Conservation (phyloP, 2,888 invertebrate species). For the Diaprepes abbreviatus region DNA sequence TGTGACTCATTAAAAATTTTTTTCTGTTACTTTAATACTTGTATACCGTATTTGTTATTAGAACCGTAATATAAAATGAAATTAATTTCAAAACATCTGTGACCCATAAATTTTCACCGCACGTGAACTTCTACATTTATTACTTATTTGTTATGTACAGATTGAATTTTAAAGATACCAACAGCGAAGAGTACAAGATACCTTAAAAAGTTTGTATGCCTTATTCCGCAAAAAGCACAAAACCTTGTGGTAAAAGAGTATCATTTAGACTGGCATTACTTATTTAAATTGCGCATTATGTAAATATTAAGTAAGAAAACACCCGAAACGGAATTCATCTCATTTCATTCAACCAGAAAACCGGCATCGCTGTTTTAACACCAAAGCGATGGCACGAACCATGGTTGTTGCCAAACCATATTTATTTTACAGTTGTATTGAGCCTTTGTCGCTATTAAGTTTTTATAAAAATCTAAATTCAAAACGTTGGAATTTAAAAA, state of each 20-base stretch:
- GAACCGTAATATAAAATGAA: too few relatives aligned
- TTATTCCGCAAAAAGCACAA: too few relatives aligned
- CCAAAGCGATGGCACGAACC: slow-evolving; percentile 6
- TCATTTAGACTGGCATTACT: too few relatives aligned
- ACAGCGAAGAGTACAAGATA: neutral
- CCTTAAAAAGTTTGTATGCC: too few relatives aligned
- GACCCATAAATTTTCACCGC: neutral
- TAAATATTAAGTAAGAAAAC: neutral
- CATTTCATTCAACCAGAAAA: neutral
- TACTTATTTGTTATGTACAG: neutral
- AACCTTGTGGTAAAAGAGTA: too few relatives aligned
- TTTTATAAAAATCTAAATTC: too few relatives aligned
- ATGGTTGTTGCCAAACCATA: slow-evolving; percentile 20
- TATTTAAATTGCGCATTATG: neutral
- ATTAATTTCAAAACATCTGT: neutral
- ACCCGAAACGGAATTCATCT: neutral
- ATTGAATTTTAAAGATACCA: neutral
- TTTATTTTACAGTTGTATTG: neutral
- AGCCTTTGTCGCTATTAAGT: too few relatives aligned
- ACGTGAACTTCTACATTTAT: neutral
- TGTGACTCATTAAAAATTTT: too few relatives aligned
- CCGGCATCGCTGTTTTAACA: slow-evolving; percentile 23
- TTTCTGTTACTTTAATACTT: too few relatives aligned
- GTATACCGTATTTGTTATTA: too few relatives aligned
- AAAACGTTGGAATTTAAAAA: too few relatives aligned